These are phyloP conservation scores for Ciconia maguari DNA, from an alignment of 2,113 vertebrate species.

Conservation along the genomic window DNA sequence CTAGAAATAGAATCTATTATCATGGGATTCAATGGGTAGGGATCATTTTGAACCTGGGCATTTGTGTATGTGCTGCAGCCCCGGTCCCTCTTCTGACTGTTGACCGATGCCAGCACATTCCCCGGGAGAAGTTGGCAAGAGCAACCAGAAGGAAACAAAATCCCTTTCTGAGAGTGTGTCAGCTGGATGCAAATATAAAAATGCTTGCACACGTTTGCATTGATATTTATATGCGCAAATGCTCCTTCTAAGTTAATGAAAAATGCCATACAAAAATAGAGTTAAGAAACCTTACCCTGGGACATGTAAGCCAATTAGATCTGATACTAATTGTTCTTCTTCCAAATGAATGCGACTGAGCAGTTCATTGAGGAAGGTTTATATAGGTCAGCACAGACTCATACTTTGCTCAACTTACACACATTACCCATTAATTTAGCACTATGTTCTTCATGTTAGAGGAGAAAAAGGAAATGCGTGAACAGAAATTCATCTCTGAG, in stretches of 20 bases:
- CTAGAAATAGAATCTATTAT: neutral
- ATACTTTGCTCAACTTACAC: neutral
- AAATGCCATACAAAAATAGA: neutral
- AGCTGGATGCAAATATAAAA: neutral
- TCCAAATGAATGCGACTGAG: neutral
- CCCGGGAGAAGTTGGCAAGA: neutral
- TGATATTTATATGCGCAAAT: neutral
- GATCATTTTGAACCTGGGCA: neutral
- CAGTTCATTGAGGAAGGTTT: neutral
- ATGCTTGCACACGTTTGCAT: neutral
- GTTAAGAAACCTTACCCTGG: neutral
- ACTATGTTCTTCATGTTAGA: accelerated
- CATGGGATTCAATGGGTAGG: neutral
- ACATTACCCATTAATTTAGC: neutral
- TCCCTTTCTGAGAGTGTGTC: neutral
- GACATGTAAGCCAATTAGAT: neutral
- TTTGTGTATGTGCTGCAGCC: neutral
- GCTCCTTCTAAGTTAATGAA: neutral
- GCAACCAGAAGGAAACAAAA: neutral
- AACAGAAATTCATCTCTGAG: neutral
- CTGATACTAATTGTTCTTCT: neutral
- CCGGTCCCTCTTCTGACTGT: neutral
- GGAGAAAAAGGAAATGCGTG: neutral
- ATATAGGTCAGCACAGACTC: neutral
- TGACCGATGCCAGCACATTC: neutral